Base-by-base conservation (phyloP, 2,888 invertebrate species). In the Harpalus rufipes region DNA sequence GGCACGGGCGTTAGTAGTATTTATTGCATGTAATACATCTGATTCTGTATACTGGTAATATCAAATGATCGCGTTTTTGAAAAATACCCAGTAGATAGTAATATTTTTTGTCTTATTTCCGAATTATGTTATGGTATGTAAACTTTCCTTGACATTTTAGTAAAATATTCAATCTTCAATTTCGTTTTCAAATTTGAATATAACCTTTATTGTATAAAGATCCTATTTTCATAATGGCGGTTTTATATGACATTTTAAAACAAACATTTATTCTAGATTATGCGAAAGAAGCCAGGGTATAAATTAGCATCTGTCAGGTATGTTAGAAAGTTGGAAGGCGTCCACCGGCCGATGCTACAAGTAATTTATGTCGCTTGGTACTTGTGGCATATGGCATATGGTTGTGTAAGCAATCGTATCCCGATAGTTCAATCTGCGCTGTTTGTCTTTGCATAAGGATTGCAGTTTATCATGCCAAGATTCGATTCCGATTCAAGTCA, bases 291-390 rank as follows among this genome's bases (percentile, higher is more conserved):
- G 32, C 32, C 10, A 12, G 44, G 10, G 10, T 12, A 7, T 51
- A 51, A 51, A 51, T 51, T 51, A 51, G 44, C 8, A 51, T 51
- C 10, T 51, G 44, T 10, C 12, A 51, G 44, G 44, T 51, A 12
- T 8, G 44, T 51, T 12, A 44, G 44, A 12, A 51, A 51, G 8
- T 68, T 68, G 39, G 68, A 68, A 68, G 32, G 25, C 25, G 7
- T 25, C 68, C 72, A 68, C 39, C 44, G 16, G 18, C n/a, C 72
- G 16, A 18, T 74, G 44, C 72, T 44, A 74, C 72, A 74, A 74
- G 72, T 74, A 74, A 44, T 74, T 68, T 74, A 74, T 18, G 16
- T 18, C 12, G 16, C 72, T 74, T 74, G 72, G 72, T 74, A 74
- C 44, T 68, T 74, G 72, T 74, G n/a, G 68, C 39, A 65, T 10